A percentile compares a stretch with the other conserved stretches of the same genome.
Evolutionary conservation across 2,888 invertebrate species (phyloP).

Genomic region (Notodonta dromedarius): DNA sequence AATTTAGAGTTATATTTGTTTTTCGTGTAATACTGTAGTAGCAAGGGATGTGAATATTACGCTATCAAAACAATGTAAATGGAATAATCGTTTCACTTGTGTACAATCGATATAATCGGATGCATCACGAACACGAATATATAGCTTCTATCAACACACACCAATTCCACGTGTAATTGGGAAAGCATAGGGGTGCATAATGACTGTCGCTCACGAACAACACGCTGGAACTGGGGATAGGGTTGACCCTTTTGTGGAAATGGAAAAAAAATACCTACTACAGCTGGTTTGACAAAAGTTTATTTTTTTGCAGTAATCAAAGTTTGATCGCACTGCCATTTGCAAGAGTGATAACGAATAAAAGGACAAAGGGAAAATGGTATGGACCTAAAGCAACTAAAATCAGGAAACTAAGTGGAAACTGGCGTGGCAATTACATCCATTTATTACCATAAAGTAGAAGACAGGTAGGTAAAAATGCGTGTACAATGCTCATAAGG

Average conservation of each 20-base stretch:
- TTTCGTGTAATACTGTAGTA: too few species aligned
- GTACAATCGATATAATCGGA: background rate
- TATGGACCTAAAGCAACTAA: too few species aligned
- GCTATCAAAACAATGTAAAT: background rate
- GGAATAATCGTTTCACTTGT: background rate
- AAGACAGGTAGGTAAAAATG: background rate
- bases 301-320: too few species aligned
- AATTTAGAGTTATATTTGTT: too few species aligned
- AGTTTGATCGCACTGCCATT: too few species aligned
- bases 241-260: slow-evolving; percentile 19
- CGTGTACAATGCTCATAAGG: slow-evolving; percentile 1
- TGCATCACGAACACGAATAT: background rate
- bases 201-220: slow-evolving; percentile 35
- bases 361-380: too few species aligned
- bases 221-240: slow-evolving; percentile 13
- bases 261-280: background rate
- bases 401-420: too few species aligned
- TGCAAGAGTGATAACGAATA: too few species aligned
- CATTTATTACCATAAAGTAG: background rate
- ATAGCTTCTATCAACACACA: slow-evolving; percentile 1
- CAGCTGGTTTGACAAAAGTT: background rate
- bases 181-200: slow-evolving; percentile 33
- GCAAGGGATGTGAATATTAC: background rate
- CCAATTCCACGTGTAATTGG: slow-evolving; percentile 18
- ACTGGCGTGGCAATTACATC: too few species aligned